A percentile compares a stretch with the other conserved stretches of the same genome.
phyloP scores from a whole-genome alignment of 2,888 invertebrate genomes.

The Tuta absoluta region DNA sequence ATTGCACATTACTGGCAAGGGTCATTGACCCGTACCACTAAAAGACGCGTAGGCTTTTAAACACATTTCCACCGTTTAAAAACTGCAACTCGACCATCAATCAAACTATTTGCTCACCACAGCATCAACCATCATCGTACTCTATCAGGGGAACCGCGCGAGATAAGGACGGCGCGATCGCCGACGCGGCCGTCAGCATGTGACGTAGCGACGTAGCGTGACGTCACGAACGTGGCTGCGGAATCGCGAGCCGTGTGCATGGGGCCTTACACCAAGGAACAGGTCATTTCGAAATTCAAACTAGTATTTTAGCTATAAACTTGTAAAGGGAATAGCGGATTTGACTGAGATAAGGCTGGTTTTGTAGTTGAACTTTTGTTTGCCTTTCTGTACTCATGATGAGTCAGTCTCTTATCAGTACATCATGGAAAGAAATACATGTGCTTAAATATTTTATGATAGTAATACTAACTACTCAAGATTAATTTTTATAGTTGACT shows the following conservation, averaged over 20 bases:
- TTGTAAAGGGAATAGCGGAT: background rate
- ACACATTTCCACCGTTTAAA: background rate
- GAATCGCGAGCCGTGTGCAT: slow-evolving; percentile 17
- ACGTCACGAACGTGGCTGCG: slow-evolving; percentile 17
- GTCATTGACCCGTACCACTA: background rate
- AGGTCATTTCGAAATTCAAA: slow-evolving; percentile 1
- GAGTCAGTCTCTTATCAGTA: slow-evolving; percentile 8
- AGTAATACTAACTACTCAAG: too few relatives aligned
- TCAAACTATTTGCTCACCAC: slow-evolving; percentile 8
- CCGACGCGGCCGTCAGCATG: slow-evolving; percentile 15
- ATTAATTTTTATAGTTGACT: too few relatives aligned
- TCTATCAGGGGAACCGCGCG: background rate
- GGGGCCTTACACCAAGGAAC: slow-evolving; percentile 2
- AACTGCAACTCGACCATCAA: slow-evolving; percentile 5
- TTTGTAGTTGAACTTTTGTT: background rate
- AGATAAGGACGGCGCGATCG: slow-evolving; percentile 22
- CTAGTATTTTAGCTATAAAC: background rate
- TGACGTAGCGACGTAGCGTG: slow-evolving; percentile 23
- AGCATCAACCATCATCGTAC: slow-evolving; percentile 12
- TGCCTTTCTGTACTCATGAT: background rate
- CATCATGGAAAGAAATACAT: slow-evolving; percentile 8
- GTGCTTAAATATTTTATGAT: background rate
- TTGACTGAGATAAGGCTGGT: background rate
- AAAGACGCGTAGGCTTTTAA: background rate
- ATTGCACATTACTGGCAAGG: background rate